phyloP scores from a whole-genome alignment of 1,140 invertebrate species.

The roundworm (Caenorhabditis elegans) region DNA sequence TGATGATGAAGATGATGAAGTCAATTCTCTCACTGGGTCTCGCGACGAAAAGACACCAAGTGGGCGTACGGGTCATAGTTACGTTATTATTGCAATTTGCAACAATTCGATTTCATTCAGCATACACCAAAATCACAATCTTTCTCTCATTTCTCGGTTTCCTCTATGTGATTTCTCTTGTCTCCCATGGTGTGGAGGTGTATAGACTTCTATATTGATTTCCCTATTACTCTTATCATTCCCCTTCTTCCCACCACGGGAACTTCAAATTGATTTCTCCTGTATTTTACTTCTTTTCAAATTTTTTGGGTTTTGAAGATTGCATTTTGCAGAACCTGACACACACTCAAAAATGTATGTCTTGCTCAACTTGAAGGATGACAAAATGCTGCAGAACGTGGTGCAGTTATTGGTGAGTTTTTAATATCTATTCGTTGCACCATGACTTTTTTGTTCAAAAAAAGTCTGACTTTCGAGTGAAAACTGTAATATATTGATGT shows the following conservation, averaged over 20 bases:
- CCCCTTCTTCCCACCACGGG: too few species aligned
- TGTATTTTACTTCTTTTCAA: too few species aligned
- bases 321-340: neutral
- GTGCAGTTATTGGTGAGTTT: neutral
- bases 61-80: neutral
- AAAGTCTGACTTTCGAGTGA: too few species aligned
- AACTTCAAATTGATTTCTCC: too few species aligned
- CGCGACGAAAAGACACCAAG: neutral
- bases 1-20: neutral
- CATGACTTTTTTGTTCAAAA: too few species aligned
- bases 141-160: neutral
- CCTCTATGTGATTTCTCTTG: neutral
- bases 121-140: too few species aligned
- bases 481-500: too few species aligned
- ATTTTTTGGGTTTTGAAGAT: neutral
- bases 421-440: neutral
- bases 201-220: too few species aligned
- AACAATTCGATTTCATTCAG: neutral
- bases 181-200: neutral
- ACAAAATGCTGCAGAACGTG: constrained; percentile 16
- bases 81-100: neutral
- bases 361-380: constrained; percentile 25
- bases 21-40: neutral
- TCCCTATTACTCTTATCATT: too few species aligned
- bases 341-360: constrained; percentile 26